Evolutionary conservation across 2,888 invertebrate genomes (phyloP), one percentile per base, ranked within the genome.

Genomic region (Spatulosminthurus flaviceps): DNA sequence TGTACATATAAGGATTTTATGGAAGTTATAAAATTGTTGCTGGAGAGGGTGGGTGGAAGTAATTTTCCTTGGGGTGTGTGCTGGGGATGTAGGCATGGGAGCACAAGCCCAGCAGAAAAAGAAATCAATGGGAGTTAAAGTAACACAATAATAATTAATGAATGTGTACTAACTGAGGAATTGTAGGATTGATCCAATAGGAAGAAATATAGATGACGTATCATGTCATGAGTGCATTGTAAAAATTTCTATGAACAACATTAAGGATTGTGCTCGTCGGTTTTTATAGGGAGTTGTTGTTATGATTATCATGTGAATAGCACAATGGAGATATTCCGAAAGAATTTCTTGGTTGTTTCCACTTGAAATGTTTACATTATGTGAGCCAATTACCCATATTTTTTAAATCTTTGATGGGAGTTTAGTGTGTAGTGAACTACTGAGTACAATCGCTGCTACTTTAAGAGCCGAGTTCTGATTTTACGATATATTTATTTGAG

Each of bases 301-400:
- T 11, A 51, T 51, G 51, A 2, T 51, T 51, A 51, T 51, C 16
- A 51, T 51, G 16, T 51, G 51, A n/a, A 22, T 71, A 24, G 21
- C 28, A 42, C 71, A 71, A 71, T 71, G 42, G 71, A 22, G 71
- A 71, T 34, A 71, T 71, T 34, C 42, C 22, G 11, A 22, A 42
- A 71, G 71, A 71, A 71, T 71, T 41, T 71, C 21, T 19, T 42
- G 41, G 42, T 71, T 71, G 71, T 71, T 71, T 22, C 41, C 11
- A 34, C 19, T 41, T 29, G 34, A 22, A 71, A 42, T 71, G 71
- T 71, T 71, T 71, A 71, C 22, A 70, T 71, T 29, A 71, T 41
- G 71, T 42, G 71, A 71, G 42, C 71, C 42, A 41, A 71, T 71
- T 71, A 71, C 71, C 71, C 71, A 41, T 16, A 71, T 71, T 71